Evolutionary conservation across 2,888 invertebrate species (phyloP).

Genomic region (Netelia inedita): DNA sequence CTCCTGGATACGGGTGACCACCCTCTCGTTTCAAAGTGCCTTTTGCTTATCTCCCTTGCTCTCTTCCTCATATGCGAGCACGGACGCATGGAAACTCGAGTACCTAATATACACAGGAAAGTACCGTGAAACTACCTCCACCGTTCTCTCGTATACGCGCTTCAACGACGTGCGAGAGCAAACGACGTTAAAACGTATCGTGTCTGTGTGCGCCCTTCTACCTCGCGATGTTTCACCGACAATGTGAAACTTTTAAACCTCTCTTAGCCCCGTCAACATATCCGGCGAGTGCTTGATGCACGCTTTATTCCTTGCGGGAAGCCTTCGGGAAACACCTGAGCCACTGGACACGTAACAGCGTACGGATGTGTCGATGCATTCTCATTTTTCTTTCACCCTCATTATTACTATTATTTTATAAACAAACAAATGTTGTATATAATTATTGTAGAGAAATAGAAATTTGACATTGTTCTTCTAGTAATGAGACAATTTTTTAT

Average conservation of each 20-base stretch:
- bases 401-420: not conserved
- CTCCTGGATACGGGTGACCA: slow-evolving; percentile 67
- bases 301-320: slow-evolving; percentile 15
- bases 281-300: slow-evolving; percentile 49
- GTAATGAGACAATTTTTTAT: no score
- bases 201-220: slow-evolving; percentile 7
- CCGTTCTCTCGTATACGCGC: slow-evolving; percentile 36
- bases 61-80: not conserved
- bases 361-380: slow-evolving; percentile 13
- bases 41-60: slow-evolving; percentile 36
- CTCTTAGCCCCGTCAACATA: slow-evolving; percentile 28
- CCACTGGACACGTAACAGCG: slow-evolving; percentile 26
- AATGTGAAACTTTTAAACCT: slow-evolving; percentile 42
- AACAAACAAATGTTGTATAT: not conserved
- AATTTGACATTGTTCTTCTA: not conserved
- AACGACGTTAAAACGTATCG: slow-evolving; percentile 44
- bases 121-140: slow-evolving; percentile 53
- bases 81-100: slow-evolving; percentile 52
- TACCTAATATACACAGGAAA: slow-evolving; percentile 47
- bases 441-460: not conserved
- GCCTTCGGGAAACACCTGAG: slow-evolving; percentile 55
- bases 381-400: not conserved
- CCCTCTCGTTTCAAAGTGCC: slow-evolving; percentile 56
- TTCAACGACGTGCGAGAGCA: slow-evolving; percentile 37
- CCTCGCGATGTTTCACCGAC: slow-evolving; percentile 22